phyloP scores from a whole-genome alignment of 2,888 invertebrate species.

The Drosophila algonquin region DNA sequence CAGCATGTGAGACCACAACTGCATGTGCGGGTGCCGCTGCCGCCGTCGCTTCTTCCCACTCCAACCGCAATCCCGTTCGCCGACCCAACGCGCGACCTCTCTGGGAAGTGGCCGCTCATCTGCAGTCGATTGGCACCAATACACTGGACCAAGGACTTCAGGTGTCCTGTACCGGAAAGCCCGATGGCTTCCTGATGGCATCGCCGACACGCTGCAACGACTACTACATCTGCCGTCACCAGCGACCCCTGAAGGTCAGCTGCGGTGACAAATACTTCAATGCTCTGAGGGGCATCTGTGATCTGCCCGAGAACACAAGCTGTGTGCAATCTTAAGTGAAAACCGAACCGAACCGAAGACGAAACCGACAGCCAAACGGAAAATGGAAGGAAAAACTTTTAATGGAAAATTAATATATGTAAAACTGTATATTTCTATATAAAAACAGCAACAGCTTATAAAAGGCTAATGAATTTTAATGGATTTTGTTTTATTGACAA shows the following conservation, averaged over 20 bases:
- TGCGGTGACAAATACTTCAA: conserved; percentile 74
- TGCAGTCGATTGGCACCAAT: conserved; percentile 6
- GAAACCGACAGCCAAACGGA: background rate
- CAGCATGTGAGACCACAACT: conserved; percentile 15
- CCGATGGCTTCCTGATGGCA: conserved; percentile 66
- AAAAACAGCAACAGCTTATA: conserved; percentile 13
- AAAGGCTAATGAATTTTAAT: background rate
- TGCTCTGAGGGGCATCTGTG: conserved; percentile 69
- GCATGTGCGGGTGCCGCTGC: background rate
- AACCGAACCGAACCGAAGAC: background rate
- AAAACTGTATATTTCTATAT: conserved; percentile 1
- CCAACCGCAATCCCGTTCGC: conserved; percentile 21
- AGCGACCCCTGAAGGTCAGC: conserved; percentile 57
- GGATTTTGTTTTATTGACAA: background rate
- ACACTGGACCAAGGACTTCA: conserved; percentile 24
- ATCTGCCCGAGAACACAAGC: conserved; percentile 71
- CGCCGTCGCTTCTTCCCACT: conserved; percentile 3
- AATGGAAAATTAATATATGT: conserved; percentile 8
- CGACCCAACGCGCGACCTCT: conserved; percentile 40
- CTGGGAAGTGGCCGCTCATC: conserved; percentile 31
- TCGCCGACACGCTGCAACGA: conserved; percentile 71
- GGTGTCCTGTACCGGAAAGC: conserved; percentile 60
- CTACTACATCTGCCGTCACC: conserved; percentile 67
- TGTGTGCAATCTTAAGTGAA: conserved; percentile 55
- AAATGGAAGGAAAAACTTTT: conserved; percentile 5